Conservation (phyloP, 2,797 vertebrate species). For the Xiphorhynchus erythropygius region DNA sequence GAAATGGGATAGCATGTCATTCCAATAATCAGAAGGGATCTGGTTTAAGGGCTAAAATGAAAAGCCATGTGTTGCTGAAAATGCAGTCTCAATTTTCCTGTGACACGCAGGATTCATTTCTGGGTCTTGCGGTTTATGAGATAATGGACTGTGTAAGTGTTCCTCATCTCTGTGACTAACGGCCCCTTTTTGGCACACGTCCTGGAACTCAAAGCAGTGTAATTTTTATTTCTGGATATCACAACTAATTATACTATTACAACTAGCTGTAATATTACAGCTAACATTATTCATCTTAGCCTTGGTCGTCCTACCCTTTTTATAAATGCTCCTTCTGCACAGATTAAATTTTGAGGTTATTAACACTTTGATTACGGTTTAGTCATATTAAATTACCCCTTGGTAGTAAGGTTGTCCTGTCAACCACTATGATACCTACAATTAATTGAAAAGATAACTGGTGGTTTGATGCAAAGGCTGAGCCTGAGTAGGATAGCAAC, state of each 20-base stretch:
- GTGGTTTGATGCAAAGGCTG: neutral
- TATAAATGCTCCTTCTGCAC: slow-evolving; percentile 43
- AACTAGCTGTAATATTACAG: slow-evolving; percentile 56
- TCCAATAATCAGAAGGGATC: neutral
- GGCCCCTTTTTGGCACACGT: neutral
- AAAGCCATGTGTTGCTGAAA: neutral
- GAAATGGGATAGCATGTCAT: neutral
- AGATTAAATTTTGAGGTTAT: slow-evolving; percentile 65
- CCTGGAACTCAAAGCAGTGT: slow-evolving; percentile 26
- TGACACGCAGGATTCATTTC: neutral
- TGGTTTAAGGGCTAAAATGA: neutral
- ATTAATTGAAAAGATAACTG: slow-evolving; percentile 58
- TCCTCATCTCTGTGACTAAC: slow-evolving; percentile 34
- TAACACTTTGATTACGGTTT: slow-evolving; percentile 64
- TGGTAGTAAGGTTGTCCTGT: slow-evolving; percentile 37
- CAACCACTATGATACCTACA: slow-evolving; percentile 31
- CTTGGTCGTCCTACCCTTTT: slow-evolving; percentile 35
- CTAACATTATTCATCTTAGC: slow-evolving; percentile 63
- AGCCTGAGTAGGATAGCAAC: neutral
- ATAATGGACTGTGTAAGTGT: slow-evolving; percentile 28
- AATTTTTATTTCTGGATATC: slow-evolving; percentile 64
- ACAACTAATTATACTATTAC: slow-evolving; percentile 72
- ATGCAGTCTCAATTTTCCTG: neutral
- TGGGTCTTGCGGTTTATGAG: neutral
- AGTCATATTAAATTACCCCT: slow-evolving; percentile 63